Percentiles rank a stretch among this genome's conserved stretches.
These are phyloP conservation scores for Procambarus clarkii DNA, from an alignment of 1,140 invertebrate species.

Conservation along the genomic window DNA sequence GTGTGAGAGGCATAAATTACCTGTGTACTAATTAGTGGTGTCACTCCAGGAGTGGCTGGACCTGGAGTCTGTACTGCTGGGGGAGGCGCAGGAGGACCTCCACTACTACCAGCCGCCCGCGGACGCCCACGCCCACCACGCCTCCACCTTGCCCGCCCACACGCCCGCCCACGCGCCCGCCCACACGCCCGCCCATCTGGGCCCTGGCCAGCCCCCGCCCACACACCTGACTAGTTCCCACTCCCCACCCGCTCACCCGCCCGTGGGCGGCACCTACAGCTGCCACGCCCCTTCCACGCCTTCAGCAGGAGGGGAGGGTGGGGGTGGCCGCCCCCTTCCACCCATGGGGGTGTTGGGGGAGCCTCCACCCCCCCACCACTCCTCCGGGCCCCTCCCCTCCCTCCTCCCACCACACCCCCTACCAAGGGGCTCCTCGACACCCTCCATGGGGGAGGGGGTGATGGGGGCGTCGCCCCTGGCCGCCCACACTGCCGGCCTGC, in stretches of 20 bases:
- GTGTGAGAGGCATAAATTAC: no score
- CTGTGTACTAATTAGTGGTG: no score
- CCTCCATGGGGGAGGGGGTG: background rate
- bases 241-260: no score
- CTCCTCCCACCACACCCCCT: background rate
- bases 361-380: conserved; percentile 21
- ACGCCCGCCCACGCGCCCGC: background rate
- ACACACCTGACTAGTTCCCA: background rate
- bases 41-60: conserved; percentile 51
- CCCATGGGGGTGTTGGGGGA: background rate
- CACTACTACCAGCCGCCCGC: background rate
- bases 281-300: background rate
- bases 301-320: no score
- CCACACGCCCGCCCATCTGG: background rate
- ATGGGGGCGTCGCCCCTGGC: background rate
- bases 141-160: background rate
- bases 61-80: conserved; percentile 54
- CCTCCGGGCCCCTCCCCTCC: background rate
- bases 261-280: no score
- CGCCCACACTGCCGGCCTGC: conserved; percentile 23
- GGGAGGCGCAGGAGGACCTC: background rate
- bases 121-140: background rate
- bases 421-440: background rate
- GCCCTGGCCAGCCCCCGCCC: background rate
- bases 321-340: background rate